Evolutionary conservation across 2,113 vertebrate species (phyloP).

Genomic region (Candoia aspera): DNA sequence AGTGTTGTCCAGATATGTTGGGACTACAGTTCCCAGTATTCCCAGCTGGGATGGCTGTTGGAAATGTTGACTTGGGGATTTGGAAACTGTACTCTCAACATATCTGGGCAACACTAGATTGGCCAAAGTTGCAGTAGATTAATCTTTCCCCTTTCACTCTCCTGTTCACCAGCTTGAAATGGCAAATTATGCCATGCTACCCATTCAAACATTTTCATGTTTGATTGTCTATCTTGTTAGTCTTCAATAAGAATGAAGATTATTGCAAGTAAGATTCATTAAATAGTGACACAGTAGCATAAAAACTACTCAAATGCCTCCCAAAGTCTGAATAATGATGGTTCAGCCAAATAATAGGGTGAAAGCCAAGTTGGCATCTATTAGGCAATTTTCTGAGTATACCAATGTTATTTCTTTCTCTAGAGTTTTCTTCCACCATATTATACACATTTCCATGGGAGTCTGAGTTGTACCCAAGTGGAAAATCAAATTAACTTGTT

Average conservation of each 20-base stretch:
- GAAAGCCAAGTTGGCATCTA: not conserved
- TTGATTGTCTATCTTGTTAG: not conserved
- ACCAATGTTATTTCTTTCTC: constrained; percentile 34
- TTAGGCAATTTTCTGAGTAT: constrained; percentile 13
- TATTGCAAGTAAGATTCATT: not conserved
- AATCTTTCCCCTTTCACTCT: not conserved
- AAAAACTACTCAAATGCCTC: not conserved
- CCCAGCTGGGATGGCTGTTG: not conserved
- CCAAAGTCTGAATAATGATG: not conserved
- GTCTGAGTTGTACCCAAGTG: constrained; percentile 66
- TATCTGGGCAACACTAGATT: not conserved
- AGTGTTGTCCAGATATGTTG: not conserved
- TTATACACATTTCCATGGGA: constrained; percentile 33
- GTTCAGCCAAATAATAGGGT: not conserved
- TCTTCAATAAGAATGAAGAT: not conserved
- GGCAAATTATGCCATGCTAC: not conserved
- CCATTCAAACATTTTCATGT: not conserved
- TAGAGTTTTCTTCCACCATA: constrained; percentile 39
- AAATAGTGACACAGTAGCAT: not conserved
- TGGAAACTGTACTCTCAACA: not conserved
- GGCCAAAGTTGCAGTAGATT: not conserved
- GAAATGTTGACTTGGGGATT: not conserved
- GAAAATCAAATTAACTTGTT: constrained; percentile 67
- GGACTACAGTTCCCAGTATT: not conserved
- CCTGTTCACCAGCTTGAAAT: not conserved